Base-by-base conservation (phyloP, 2,888 invertebrate species). In the Ischnus inquisitorius region DNA sequence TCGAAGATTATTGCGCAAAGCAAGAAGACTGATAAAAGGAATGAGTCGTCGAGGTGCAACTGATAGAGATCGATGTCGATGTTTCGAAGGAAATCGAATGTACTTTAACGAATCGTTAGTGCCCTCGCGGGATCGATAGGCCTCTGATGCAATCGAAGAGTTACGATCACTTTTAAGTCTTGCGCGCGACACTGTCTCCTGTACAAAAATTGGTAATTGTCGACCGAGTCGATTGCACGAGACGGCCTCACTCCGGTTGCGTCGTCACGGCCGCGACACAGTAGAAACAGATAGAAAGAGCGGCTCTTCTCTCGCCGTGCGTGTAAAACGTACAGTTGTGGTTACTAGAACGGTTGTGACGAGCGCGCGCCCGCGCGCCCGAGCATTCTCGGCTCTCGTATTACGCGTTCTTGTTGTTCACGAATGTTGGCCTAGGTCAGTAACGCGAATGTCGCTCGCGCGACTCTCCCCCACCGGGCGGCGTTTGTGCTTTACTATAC, bases 381-480 rank as follows among this genome's bases (percentile, higher is more conserved):
- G 3, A 5, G 25, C 22, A 34, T 34, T 34, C 34, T 78, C 64
- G 68, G 28, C 41, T 34, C 71, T 14, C 41, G 57, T 54, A 60
- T 71, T 67, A 65, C 69, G 22, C 60, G 65, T 65, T 83, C 79
- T 46, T 64, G 62, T 69, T 78, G 46, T 79, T 80, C 67, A 22
- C 72, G 68, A 64, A 51, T 48, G 80, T 80, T 83, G 80, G 39
- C 72, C 54, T 80, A 83, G 83, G 83, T 83, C 83, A 83, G 83
- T 80, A 60, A 54, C 83, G 83, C 77, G 80, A 77, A 83, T 80
- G 77, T 76, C 76, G 72, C 43, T 77, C 72, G 62, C 71, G 57
- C 51, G 71, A 60, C 48, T 68, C 48, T 68, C 74, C 57, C 57
- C 57, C 28, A 48, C 16, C 51, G 72, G 51, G 57, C 22, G 48